These are phyloP conservation scores for Musca domestica DNA, from an alignment of 1,140 invertebrate genomes.

Conservation along the genomic window DNA sequence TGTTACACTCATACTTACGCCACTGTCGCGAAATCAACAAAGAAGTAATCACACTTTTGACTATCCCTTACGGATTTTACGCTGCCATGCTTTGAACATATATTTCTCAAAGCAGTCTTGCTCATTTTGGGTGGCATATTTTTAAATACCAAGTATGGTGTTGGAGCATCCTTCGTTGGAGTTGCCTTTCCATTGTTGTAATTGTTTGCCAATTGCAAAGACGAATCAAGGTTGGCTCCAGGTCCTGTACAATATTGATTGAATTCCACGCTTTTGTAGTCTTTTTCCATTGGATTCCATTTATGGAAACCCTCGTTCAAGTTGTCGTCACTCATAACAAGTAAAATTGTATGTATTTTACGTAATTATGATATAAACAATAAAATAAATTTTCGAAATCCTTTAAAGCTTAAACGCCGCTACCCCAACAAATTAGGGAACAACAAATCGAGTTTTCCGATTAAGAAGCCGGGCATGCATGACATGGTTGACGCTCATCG, in stretches of 20 bases:
- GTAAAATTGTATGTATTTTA: too few species aligned
- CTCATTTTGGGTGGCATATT: conserved; percentile 19
- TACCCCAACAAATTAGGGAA: too few species aligned
- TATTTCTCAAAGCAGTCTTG: conserved; percentile 11
- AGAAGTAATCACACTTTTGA: conserved; percentile 15
- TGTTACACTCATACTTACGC: conserved; percentile 29
- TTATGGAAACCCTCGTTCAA: not conserved
- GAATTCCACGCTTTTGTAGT: conserved; percentile 22
- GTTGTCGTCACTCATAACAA: conserved; percentile 3
- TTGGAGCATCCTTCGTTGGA: not conserved
- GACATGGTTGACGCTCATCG: too few species aligned
- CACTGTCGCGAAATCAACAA: conserved; percentile 25
- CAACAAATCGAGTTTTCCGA: too few species aligned
- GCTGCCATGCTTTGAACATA: conserved; percentile 14
- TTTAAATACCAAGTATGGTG: conserved; percentile 19
- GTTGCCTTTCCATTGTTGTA: not conserved
- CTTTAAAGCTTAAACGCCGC: too few species aligned
- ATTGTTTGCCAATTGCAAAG: conserved; percentile 5
- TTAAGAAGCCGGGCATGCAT: too few species aligned
- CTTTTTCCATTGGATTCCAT: conserved; percentile 29
- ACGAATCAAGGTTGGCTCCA: conserved; percentile 21
- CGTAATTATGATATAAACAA: too few species aligned
- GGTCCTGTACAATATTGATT: conserved; percentile 23
- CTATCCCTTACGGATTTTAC: conserved; percentile 18
- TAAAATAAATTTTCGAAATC: too few species aligned